A percentile compares a stretch with the other conserved stretches of the same genome.
phyloP scores from a whole-genome alignment of 1,140 invertebrate genomes.

The Pristionchus pacificus region DNA sequence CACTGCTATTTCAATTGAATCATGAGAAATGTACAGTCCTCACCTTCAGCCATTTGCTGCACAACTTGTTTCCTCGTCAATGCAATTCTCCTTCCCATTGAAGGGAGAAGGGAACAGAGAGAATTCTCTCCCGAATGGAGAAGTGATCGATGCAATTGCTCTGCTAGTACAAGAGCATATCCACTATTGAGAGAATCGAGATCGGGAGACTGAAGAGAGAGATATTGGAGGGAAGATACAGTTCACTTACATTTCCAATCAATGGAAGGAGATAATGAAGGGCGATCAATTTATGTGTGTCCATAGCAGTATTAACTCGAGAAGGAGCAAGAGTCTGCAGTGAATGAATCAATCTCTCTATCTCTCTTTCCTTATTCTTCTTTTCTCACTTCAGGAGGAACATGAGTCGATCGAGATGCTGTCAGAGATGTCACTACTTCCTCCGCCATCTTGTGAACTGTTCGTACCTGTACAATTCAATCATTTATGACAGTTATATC shows the following conservation, averaged over 20 bases:
- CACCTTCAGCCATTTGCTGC: not conserved
- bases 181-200: conserved; percentile 25
- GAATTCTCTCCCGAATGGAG: not conserved
- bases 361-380: no score
- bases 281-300: conserved; percentile 16
- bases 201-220: not conserved
- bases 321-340: not conserved
- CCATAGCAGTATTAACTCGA: not conserved
- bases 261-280: conserved; percentile 25
- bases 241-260: conserved; percentile 2
- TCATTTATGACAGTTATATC: conserved; percentile 5
- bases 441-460: not conserved
- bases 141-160: conserved; percentile 24
- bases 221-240: not conserved
- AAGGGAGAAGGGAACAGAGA: not conserved
- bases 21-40: not conserved
- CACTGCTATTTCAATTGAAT: no score
- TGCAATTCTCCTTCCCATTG: not conserved
- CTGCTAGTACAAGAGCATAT: conserved; percentile 27
- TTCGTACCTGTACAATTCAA: not conserved
- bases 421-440: not conserved
- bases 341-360: no score
- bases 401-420: not conserved
- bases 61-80: not conserved
- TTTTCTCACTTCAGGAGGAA: conserved; percentile 1